Base-by-base conservation (phyloP, 2,113 vertebrate genomes). In the Crotalus horridus region DNA sequence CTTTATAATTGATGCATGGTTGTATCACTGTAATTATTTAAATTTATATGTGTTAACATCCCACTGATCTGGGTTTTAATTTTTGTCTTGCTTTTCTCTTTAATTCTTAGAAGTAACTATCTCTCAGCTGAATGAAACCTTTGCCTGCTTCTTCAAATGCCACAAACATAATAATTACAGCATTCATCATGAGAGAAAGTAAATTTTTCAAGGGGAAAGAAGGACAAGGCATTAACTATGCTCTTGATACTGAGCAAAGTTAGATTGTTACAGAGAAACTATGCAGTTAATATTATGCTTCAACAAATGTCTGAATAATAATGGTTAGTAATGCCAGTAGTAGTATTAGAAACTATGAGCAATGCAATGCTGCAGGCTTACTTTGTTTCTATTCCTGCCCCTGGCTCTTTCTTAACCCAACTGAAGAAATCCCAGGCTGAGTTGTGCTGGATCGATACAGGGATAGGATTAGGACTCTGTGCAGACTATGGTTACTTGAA, bases 11-110 rank as follows among this genome's bases (percentile, higher is more conserved):
- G 81, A 43, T 93, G 90, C 90, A 94, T 93, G 55, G 23, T 86
- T 94, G 93, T 11, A 1, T 93, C 88, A 92, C 9, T 51, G 6
- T 87, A 95, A 94, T 94, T 94, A 94, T 90, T 43, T 64, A 94
- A 95, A 26, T 3, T 33, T 55, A 90, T 87, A 21, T 56, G 85
- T 95, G 20, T 6, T 87, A 87, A 74, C 1, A 90, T 58, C 91
- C 0, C 55, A 90, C n/a, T 43, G 81, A 85, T 89, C 61, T 91
- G 55, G n/a, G 6, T 29, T 94, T 92, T 85, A 90, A 91, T 55
- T 93, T 95, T 55, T 90, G 48, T 87, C 90, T 61, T 1, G 0
- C 85, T 92, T 93, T 54, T 12, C 20, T n/a, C 33, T 51, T 56
- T 33, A 85, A 85, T 59, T 91, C 54, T 92, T n/a, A 58, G 3